Evolutionary conservation across 2,888 invertebrate species (phyloP).

Genomic region (Proisotoma minuta): DNA sequence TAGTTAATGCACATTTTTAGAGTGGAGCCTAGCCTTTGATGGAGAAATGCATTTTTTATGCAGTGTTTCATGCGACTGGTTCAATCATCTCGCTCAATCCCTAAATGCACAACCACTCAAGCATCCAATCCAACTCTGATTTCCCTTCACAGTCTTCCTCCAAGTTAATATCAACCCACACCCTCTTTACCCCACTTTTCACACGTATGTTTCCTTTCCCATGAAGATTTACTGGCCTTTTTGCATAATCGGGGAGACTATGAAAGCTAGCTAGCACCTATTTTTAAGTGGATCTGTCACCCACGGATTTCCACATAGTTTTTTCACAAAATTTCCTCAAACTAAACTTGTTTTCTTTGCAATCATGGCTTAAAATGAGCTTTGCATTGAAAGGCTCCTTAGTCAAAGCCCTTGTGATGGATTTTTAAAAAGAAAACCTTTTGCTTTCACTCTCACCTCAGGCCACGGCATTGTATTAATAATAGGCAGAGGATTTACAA

Average conservation of each 20-base stretch:
- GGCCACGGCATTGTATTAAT: too few species aligned
- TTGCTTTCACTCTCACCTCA: too few species aligned
- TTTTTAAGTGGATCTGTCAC: conserved; percentile 40
- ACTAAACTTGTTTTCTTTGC: background rate
- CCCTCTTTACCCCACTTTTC: conserved; percentile 37
- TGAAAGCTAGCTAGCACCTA: conserved; percentile 38
- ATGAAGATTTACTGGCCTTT: conserved; percentile 47
- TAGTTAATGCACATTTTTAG: conserved; percentile 27
- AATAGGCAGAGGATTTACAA: too few species aligned
- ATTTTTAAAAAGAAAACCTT: too few species aligned
- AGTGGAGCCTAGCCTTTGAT: conserved; percentile 25
- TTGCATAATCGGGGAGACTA: conserved; percentile 48
- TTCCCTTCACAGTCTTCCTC: conserved; percentile 18
- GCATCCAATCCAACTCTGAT: background rate
- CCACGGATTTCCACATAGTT: background rate
- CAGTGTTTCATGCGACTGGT: conserved; percentile 24
- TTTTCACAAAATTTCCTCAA: background rate
- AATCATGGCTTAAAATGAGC: too few species aligned
- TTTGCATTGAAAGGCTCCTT: too few species aligned
- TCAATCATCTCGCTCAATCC: conserved; percentile 16
- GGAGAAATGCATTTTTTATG: conserved; percentile 46
- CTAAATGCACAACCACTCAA: conserved; percentile 2
- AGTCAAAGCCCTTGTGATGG: too few species aligned
- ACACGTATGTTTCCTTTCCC: conserved; percentile 47
- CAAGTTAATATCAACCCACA: conserved; percentile 10